phyloP scores from a whole-genome alignment of 2,888 invertebrate species.

The Eudemis profundana region DNA sequence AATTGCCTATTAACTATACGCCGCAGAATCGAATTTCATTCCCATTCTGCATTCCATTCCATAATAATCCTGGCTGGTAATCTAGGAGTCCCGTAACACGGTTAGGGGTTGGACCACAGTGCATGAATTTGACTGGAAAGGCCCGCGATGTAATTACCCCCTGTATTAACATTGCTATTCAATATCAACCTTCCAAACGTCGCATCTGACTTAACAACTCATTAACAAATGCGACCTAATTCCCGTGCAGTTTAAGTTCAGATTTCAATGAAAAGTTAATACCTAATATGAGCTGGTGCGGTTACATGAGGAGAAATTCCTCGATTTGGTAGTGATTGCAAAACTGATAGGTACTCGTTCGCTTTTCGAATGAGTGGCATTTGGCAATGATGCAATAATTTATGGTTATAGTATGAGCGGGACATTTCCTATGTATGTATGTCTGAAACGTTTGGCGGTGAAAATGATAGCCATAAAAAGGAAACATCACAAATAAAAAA shows the following conservation, averaged over 20 bases:
- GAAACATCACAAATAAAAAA: no score
- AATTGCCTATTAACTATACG: constrained; percentile 9
- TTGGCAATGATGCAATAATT: no score
- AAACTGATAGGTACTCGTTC: constrained; percentile 16
- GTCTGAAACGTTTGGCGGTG: no score
- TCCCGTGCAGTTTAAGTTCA: not conserved
- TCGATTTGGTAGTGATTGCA: constrained; percentile 32
- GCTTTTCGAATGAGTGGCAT: not conserved
- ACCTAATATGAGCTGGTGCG: not conserved
- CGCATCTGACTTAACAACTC: not conserved
- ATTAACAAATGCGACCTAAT: not conserved
- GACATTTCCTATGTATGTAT: no score
- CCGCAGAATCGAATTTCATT: constrained; percentile 29
- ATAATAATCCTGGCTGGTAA: constrained; percentile 10
- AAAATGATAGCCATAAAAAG: no score
- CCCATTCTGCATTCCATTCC: constrained; percentile 16
- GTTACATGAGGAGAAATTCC: constrained; percentile 4
- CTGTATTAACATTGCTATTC: constrained; percentile 24
- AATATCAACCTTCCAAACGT: not conserved
- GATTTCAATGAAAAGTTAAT: not conserved
- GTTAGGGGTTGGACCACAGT: constrained; percentile 14
- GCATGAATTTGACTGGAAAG: constrained; percentile 28
- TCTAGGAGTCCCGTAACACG: constrained; percentile 6
- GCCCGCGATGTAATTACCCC: constrained; percentile 27
- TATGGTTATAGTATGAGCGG: no score